Evolutionary conservation across 2,888 invertebrate genomes (phyloP).

Genomic region (Ornithoptera priamus): DNA sequence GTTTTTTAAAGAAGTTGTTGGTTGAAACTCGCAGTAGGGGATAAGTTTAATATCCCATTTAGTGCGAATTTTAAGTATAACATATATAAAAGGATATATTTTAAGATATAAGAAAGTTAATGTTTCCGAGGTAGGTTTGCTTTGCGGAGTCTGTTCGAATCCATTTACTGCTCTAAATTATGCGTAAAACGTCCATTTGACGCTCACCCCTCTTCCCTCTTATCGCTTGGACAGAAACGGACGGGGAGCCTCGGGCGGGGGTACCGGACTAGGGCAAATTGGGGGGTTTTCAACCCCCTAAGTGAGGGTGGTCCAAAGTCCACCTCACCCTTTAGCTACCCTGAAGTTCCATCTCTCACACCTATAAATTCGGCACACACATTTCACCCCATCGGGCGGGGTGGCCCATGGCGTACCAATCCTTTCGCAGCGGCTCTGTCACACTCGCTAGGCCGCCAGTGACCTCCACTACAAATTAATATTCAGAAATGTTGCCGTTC

Average conservation of each 20-base stretch:
- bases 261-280: constrained; percentile 79
- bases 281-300: constrained; percentile 69
- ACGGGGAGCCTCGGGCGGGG: constrained; percentile 74
- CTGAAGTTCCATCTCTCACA: constrained; percentile 81
- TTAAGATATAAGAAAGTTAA: constrained; percentile 34
- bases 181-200: constrained; percentile 82
- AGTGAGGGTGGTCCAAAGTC: constrained; percentile 76
- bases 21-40: background rate
- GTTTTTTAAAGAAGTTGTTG: background rate
- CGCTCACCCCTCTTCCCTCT: constrained; percentile 79
- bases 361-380: constrained; percentile 80
- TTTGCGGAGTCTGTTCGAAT: constrained; percentile 77
- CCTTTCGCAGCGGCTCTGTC: constrained; percentile 76
- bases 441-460: constrained; percentile 72
- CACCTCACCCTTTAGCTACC: constrained; percentile 80
- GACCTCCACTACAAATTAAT: constrained; percentile 80
- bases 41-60: background rate
- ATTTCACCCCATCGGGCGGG: constrained; percentile 73
- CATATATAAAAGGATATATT: background rate
- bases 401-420: constrained; percentile 72
- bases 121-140: constrained; percentile 62
- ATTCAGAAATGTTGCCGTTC: constrained; percentile 76
- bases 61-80: background rate
- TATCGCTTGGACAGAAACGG: constrained; percentile 78
- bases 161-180: constrained; percentile 82